These are phyloP conservation scores for Melanaphis sacchari DNA, from an alignment of 1,140 invertebrate species.

Conservation along the genomic window DNA sequence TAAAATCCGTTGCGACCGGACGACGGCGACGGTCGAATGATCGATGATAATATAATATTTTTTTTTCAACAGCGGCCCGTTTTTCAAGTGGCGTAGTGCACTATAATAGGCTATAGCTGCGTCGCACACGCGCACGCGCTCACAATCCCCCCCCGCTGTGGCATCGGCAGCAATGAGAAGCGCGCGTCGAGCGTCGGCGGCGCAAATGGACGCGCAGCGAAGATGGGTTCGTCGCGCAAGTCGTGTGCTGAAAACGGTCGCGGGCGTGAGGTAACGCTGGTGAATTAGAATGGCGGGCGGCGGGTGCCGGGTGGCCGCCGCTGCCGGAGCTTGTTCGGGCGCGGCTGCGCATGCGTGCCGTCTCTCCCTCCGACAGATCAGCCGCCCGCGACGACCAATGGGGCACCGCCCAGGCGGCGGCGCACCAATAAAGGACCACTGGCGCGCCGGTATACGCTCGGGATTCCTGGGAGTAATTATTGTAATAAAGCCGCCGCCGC, in stretches of 20 bases:
- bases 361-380: neutral
- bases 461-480: slow-evolving; percentile 54
- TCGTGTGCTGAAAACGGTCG: neutral
- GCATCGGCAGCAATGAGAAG: neutral
- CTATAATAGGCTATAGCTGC: neutral
- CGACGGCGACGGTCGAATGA: neutral
- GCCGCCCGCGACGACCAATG: slow-evolving; percentile 25
- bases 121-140: neutral
- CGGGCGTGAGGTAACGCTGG: neutral
- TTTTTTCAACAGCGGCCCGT: neutral
- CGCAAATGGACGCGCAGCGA: neutral
- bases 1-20: neutral
- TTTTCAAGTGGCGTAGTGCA: neutral
- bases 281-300: slow-evolving; percentile 14
- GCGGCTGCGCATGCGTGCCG: neutral
- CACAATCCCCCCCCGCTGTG: neutral
- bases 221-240: neutral
- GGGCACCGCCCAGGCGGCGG: slow-evolving; percentile 28
- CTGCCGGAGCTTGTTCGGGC: neutral
- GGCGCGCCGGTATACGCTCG: neutral
- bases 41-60: neutral
- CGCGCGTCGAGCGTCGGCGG: neutral
- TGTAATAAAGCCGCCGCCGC: slow-evolving; percentile 5
- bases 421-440: slow-evolving; percentile 52
- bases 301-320: neutral